A percentile compares a stretch with the other conserved stretches of the same genome.
Conservation (phyloP, 64 coral and sea anemone genomes). For the Astreopora myriophthalma region DNA sequence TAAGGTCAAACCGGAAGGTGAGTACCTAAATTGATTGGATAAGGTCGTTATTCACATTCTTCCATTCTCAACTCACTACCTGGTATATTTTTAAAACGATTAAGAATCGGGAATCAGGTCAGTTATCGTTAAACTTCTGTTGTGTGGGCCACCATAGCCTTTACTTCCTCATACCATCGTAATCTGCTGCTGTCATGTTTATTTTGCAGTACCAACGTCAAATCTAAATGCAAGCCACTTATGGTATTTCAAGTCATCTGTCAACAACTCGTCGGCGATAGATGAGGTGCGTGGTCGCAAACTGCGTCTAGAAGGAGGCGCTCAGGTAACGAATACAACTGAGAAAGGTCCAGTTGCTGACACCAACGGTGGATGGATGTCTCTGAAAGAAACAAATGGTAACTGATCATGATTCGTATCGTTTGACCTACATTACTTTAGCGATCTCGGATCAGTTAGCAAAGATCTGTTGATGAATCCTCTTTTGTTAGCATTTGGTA, state of each 20-base stretch:
- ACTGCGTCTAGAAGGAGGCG: slow-evolving; percentile 49
- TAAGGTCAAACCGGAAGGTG: not conserved
- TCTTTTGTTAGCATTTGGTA: no score
- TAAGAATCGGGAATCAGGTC: no score
- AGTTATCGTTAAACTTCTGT: no score
- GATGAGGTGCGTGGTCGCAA: slow-evolving; percentile 52
- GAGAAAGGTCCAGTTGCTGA: slow-evolving; percentile 50
- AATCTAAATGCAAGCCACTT: slow-evolving; percentile 39
- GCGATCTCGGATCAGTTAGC: not conserved
- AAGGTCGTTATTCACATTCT: no score
- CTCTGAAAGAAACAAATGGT: slow-evolving; percentile 76
- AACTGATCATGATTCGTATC: not conserved
- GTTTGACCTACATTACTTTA: not conserved
- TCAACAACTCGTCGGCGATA: slow-evolving; percentile 10
- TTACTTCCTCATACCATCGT: not conserved
- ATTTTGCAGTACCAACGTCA: slow-evolving; percentile 35
- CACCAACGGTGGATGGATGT: slow-evolving; percentile 70
- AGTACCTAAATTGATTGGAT: not conserved
- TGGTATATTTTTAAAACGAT: no score
- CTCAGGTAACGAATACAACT: slow-evolving; percentile 33
- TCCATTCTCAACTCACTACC: no score
- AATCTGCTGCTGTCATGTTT: not conserved
- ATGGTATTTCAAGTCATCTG: slow-evolving; percentile 59
- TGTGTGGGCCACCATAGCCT: not conserved
- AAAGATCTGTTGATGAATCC: no score